These are phyloP conservation scores for Toxostoma redivivum DNA, from an alignment of 2,113 vertebrate genomes.

Conservation along the genomic window DNA sequence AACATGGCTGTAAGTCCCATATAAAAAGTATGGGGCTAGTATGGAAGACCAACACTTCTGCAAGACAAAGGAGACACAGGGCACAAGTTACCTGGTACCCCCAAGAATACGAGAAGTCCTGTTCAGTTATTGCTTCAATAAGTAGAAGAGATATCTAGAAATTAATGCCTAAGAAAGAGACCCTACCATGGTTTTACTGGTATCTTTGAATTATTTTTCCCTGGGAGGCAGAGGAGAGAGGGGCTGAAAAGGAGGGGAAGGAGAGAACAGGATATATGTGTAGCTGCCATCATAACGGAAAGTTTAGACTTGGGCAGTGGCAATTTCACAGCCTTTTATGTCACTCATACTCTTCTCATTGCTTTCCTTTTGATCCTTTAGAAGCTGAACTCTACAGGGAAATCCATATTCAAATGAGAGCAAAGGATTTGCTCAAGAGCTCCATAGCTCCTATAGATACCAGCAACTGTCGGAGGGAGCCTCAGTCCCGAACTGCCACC, in stretches of 20 bases:
- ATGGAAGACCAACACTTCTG: neutral
- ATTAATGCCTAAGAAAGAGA: neutral
- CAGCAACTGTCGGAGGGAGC: neutral
- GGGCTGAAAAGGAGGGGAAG: neutral
- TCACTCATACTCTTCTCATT: neutral
- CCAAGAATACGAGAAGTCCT: neutral
- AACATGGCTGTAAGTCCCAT: neutral
- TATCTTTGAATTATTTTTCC: neutral
- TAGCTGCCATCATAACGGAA: neutral
- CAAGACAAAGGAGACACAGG: neutral
- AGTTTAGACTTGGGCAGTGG: neutral
- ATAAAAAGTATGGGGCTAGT: neutral
- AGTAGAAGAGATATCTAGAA: neutral
- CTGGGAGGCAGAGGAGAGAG: neutral
- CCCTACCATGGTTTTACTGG: neutral
- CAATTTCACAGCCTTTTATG: neutral
- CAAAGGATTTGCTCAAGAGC: constrained; percentile 73
- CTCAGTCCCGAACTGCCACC: constrained; percentile 65
- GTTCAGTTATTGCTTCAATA: neutral
- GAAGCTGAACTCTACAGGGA: constrained; percentile 81
- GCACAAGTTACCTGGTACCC: neutral
- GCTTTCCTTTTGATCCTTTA: constrained; percentile 59
- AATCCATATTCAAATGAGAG: constrained; percentile 77
- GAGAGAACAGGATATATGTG: neutral
- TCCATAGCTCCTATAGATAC: constrained; percentile 56